A percentile compares a stretch with the other conserved stretches of the same genome.
Evolutionary conservation across 2,797 vertebrate species (phyloP).

Genomic region (Threskiornis aethiopicus): DNA sequence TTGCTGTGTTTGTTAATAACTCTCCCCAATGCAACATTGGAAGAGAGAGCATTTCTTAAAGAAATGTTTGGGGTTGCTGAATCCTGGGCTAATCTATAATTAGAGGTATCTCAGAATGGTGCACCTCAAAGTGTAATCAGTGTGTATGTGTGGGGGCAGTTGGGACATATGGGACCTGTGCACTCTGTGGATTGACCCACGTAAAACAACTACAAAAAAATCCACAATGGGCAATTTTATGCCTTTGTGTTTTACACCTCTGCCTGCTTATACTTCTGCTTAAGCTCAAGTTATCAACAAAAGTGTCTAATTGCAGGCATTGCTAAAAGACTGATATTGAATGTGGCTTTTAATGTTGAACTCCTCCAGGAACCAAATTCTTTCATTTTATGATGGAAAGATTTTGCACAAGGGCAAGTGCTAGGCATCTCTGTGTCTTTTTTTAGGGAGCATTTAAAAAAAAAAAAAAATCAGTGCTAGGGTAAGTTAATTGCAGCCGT

Average conservation of each 20-base stretch:
- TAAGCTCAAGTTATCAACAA: not conserved
- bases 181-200: not conserved
- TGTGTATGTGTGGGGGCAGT: not conserved
- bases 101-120: not conserved
- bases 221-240: not conserved
- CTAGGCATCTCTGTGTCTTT: too few relatives aligned
- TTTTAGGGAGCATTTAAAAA: not conserved
- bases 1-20: not conserved
- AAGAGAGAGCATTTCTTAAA: not conserved
- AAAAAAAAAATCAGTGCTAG: not conserved
- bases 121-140: fast-evolving
- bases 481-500: not conserved
- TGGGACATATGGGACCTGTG: not conserved
- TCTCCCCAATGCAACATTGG: not conserved
- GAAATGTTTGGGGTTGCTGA: not conserved
- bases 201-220: not conserved
- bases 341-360: not conserved
- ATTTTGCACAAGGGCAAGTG: not conserved
- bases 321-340: not conserved
- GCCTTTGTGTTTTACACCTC: not conserved
- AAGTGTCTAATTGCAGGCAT: not conserved
- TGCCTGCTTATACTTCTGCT: not conserved
- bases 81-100: not conserved
- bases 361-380: not conserved
- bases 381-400: not conserved